Percentiles rank a stretch among this genome's conserved stretches.
Conservation (phyloP, 2,888 invertebrate genomes). For the Apeira syringaria region DNA sequence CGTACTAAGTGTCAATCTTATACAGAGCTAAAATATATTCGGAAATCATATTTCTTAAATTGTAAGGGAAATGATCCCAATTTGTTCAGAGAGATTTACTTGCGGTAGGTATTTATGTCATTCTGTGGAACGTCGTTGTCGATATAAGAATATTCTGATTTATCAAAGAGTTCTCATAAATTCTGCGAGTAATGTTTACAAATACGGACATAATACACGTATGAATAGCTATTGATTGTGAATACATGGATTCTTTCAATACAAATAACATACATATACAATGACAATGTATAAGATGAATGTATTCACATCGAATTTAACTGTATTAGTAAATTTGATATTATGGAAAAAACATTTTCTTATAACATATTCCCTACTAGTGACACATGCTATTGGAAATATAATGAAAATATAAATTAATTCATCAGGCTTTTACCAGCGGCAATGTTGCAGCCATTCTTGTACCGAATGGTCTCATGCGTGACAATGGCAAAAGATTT, state of each 20-base stretch:
- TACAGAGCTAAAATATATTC: background rate
- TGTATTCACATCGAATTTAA: no score
- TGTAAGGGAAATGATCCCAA: conserved; percentile 1
- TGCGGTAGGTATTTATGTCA: conserved; percentile 25
- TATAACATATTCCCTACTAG: no score
- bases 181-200: conserved; percentile 48
- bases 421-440: no score
- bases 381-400: no score
- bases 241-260: conserved; percentile 19
- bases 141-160: conserved; percentile 53
- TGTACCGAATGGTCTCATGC: no score
- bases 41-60: background rate
- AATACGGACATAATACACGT: conserved; percentile 30
- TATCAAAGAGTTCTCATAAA: conserved; percentile 44
- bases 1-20: no score
- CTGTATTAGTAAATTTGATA: no score
- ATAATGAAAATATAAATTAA: no score
- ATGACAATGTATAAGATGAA: background rate
- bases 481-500: no score
- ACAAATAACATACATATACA: conserved; percentile 23
- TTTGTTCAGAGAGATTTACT: conserved; percentile 39
- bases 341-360: no score
- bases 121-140: conserved; percentile 33
- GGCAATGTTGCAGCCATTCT: no score
- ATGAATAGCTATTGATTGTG: conserved; percentile 5